These are phyloP conservation scores for Polypterus senegalus DNA, from an alignment of 2,113 vertebrate species.

Conservation along the genomic window DNA sequence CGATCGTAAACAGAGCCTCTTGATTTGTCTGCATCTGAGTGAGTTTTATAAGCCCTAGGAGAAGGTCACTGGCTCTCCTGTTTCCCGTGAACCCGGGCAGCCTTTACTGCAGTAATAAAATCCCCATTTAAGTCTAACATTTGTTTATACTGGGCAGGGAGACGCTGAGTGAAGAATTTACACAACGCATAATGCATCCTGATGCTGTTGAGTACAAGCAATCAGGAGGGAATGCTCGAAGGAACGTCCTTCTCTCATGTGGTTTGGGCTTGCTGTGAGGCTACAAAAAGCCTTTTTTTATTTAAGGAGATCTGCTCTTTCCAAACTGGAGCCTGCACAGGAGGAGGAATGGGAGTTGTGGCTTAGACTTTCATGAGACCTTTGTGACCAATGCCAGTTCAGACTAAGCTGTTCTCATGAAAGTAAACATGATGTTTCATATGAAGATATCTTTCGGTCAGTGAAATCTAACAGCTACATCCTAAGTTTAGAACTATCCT, in stretches of 20 bases:
- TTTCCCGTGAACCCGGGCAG: constrained; percentile 13
- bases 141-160: constrained; percentile 12
- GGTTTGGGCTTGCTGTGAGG: constrained; percentile 15
- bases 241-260: not conserved
- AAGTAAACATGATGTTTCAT: too few relatives aligned
- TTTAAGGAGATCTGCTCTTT: too few relatives aligned
- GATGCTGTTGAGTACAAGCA: constrained; percentile 3
- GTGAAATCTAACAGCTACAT: too few relatives aligned
- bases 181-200: constrained; percentile 9
- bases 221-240: constrained; percentile 6
- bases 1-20: constrained; percentile 22
- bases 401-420: too few relatives aligned
- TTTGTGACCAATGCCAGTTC: too few relatives aligned
- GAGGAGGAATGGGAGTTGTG: too few relatives aligned
- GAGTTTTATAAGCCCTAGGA: constrained; percentile 13
- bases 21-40: constrained; percentile 19
- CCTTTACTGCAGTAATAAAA: constrained; percentile 18
- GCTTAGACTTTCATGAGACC: too few relatives aligned
- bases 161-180: constrained; percentile 14
- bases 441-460: too few relatives aligned
- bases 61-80: constrained; percentile 10
- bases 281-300: too few relatives aligned
- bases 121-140: constrained; percentile 15
- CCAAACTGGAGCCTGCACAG: too few relatives aligned
- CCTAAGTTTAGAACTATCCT: too few relatives aligned